Evolutionary conservation across 2,797 vertebrate genomes (phyloP).

Genomic region (Phalanger gymnotis): DNA sequence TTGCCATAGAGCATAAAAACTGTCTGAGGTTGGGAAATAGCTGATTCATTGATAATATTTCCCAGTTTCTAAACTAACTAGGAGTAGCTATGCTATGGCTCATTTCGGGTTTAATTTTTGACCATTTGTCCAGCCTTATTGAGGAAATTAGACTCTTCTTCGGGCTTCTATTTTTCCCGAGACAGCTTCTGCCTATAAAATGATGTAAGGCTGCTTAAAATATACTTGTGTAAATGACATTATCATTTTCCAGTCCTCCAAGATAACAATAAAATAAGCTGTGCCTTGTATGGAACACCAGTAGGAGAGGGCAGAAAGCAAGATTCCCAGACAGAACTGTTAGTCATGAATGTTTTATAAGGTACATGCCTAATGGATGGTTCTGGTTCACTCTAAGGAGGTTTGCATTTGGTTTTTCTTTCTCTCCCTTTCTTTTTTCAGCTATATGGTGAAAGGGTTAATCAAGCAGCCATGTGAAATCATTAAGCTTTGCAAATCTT

Average conservation of each 20-base stretch:
- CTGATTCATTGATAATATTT: not conserved
- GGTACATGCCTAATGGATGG: not conserved
- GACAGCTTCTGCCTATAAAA: not conserved
- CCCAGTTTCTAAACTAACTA: not conserved
- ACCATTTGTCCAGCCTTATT: not conserved
- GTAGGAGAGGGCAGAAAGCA: not conserved
- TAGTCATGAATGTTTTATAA: not conserved
- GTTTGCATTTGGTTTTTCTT: not conserved
- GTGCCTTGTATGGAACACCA: not conserved
- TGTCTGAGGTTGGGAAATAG: not conserved
- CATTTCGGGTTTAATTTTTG: not conserved
- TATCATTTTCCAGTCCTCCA: not conserved
- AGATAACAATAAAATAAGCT: not conserved
- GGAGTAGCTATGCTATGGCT: not conserved
- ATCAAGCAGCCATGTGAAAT: not conserved
- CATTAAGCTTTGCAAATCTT: not conserved
- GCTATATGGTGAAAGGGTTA: not conserved
- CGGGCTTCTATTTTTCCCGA: not conserved
- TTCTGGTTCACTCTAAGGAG: not conserved
- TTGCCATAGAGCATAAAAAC: not conserved
- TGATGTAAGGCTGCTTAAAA: not conserved
- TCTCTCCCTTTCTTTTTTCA: not conserved
- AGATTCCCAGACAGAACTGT: not conserved
- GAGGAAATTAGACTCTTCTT: not conserved
- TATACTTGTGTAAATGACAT: not conserved